Base-by-base conservation (phyloP, 1,140 invertebrate genomes). In the Pseudomyrmex gracilis region DNA sequence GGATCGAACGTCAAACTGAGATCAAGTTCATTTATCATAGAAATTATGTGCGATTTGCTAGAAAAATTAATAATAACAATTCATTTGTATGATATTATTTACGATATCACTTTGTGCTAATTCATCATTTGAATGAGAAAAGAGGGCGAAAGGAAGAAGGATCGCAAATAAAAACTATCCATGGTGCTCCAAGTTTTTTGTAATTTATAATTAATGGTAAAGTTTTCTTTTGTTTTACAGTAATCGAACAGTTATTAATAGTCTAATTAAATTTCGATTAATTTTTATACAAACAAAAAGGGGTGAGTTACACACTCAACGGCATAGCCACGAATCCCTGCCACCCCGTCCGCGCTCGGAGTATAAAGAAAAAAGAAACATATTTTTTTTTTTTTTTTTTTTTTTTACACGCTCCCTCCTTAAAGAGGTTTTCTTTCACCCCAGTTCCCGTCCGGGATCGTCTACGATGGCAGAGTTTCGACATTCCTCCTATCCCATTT, bases 131-230 rank as follows among this genome's bases (percentile, higher is more conserved):
- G 5, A n/a, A 20, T 15, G 24, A 9, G 34, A 15, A 57, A 20
- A 12, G 7, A 34, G 17, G 43, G 15, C 12, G 10, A 20, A 53
- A n/a, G 55, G n/a, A 17, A n/a, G 2, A 15, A 15, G 20, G 7
- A 15, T 73, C 13, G 34, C 4, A 13, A 61, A 53, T 20, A 47
- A 74, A 76, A 13, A 22, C 8, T 49, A 7, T 34, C 17, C 45
- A 61, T 47, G 12, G 76, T 70, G 49, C 67, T 85, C 71, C 51
- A 80, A 76, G 76, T 91, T 92, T 91, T 92, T 92, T 91, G 91
- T 90, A 92, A 92, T 92, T 92, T 92, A 92, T 92, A 92, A 92
- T 92, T 92, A 93, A 92, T 92, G 90, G 89, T 92, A 92, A 92
- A 92, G 85, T 93, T 91, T 91, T 88, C 85, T 61, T 58, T 92